Evolutionary conservation across 2,888 invertebrate species (phyloP).

Genomic region (Epinotia nisella): DNA sequence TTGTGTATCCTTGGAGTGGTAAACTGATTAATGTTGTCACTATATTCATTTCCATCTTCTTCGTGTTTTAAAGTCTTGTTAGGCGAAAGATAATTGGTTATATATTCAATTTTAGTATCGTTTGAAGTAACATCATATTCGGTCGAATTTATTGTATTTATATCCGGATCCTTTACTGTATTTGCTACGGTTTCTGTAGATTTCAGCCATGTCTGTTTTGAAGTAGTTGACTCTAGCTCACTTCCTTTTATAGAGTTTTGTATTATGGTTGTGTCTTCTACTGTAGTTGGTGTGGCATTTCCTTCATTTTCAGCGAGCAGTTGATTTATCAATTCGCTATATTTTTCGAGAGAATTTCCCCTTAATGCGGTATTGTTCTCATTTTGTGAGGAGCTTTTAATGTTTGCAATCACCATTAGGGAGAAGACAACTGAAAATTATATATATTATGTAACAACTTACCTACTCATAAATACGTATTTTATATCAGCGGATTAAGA

Average conservation of each 20-base stretch:
- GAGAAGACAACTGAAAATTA: constrained; percentile 27
- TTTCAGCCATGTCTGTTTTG: not conserved
- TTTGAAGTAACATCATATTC: not conserved
- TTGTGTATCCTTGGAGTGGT: not conserved
- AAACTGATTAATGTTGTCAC: not conserved
- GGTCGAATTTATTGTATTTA: not conserved
- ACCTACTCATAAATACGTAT: too few relatives aligned
- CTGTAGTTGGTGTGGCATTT: constrained; percentile 19
- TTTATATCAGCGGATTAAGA: too few relatives aligned
- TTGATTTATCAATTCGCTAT: constrained; percentile 53
- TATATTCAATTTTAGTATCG: constrained; percentile 12
- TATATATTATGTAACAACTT: constrained; percentile 8
- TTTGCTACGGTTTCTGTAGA: not conserved
- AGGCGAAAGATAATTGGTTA: not conserved
- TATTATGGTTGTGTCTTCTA: not conserved
- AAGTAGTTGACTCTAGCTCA: not conserved
- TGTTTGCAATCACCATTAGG: constrained; percentile 18
- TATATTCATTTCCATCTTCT: not conserved
- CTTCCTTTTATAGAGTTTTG: not conserved
- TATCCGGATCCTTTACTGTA: not conserved
- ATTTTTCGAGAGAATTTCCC: constrained; percentile 48
- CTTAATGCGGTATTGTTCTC: not conserved
- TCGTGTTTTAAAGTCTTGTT: not conserved
- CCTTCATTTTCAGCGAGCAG: constrained; percentile 51
- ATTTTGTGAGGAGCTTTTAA: constrained; percentile 4